Conservation (phyloP, 2,888 invertebrate genomes). For the Drosophila phalerata region DNA sequence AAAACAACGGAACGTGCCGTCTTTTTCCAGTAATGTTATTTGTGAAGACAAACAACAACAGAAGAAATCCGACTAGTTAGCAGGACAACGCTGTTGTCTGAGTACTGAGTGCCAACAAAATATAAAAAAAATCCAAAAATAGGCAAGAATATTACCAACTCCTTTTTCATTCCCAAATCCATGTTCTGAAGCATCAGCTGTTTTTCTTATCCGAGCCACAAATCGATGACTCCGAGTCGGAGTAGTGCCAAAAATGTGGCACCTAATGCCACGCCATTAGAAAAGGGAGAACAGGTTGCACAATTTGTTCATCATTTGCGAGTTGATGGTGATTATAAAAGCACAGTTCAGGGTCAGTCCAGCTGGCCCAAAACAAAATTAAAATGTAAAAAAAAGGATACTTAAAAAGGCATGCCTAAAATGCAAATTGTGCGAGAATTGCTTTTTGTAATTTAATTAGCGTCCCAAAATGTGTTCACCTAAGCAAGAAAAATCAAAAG, state of each 20-base stretch:
- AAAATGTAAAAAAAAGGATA: conserved; percentile 22
- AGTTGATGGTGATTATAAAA: conserved; percentile 54
- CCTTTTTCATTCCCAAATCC: background rate
- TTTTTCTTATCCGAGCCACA: conserved; percentile 39
- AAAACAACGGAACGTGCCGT: conserved; percentile 21
- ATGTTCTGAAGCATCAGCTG: conserved; percentile 14
- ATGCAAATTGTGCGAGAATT: conserved; percentile 57
- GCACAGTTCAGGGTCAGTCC: conserved; percentile 20
- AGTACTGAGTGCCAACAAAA: conserved; percentile 41
- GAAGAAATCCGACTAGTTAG: conserved; percentile 27
- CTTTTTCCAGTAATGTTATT: conserved; percentile 31
- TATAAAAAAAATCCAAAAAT: conserved; percentile 51
- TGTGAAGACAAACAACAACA: conserved; percentile 5
- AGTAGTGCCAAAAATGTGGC: conserved; percentile 47
- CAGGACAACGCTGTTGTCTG: conserved; percentile 35
- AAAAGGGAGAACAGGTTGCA: conserved; percentile 34
- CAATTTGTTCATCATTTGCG: conserved; percentile 54
- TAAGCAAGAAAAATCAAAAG: conserved; percentile 13
- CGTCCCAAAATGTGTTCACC: conserved; percentile 39
- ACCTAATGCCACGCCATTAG: conserved; percentile 59
- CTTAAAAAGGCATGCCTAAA: conserved; percentile 31
- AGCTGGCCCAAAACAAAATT: conserved; percentile 1
- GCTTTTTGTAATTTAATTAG: conserved; percentile 71
- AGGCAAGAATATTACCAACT: conserved; percentile 31
- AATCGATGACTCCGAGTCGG: conserved; percentile 26